Evolutionary conservation across 2,888 invertebrate genomes (phyloP).

Genomic region (Drosophila phalerata): DNA sequence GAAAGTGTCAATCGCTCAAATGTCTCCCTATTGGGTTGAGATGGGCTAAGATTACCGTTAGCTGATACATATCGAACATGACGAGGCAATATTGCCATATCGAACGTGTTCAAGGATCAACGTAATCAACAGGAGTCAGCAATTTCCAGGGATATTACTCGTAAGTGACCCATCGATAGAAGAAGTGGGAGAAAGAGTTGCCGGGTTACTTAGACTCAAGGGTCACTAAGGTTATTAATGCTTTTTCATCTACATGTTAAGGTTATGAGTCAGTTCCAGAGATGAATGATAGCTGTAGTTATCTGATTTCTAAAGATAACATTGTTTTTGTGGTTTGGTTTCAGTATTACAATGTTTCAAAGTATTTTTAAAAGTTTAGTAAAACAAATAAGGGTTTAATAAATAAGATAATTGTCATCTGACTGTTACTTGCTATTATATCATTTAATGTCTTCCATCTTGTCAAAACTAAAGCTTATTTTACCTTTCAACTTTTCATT

Average conservation of each 20-base stretch:
- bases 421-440: not conserved
- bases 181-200: not conserved
- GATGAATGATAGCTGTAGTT: too few species aligned
- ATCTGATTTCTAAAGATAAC: not conserved
- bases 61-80: slow-evolving; percentile 26
- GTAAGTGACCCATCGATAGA: slow-evolving; percentile 1
- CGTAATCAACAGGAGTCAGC: slow-evolving; percentile 12
- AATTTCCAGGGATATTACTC: slow-evolving; percentile 13
- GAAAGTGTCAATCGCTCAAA: slow-evolving; percentile 65
- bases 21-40: slow-evolving; percentile 21
- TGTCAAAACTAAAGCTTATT: not conserved
- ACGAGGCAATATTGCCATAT: slow-evolving; percentile 27
- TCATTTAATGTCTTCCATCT: not conserved
- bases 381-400: too few species aligned
- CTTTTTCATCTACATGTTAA: not conserved
- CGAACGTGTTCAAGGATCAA: slow-evolving; percentile 11
- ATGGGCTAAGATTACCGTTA: slow-evolving; percentile 43
- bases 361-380: too few species aligned
- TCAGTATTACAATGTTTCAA: too few species aligned
- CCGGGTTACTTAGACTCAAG: not conserved
- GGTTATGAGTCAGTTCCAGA: not conserved
- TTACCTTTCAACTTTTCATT: not conserved
- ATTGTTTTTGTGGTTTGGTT: too few species aligned
- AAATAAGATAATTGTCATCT: too few species aligned
- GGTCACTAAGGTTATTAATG: not conserved